phyloP scores from a whole-genome alignment of 1,140 invertebrate species.

The Bombus superbus region DNA sequence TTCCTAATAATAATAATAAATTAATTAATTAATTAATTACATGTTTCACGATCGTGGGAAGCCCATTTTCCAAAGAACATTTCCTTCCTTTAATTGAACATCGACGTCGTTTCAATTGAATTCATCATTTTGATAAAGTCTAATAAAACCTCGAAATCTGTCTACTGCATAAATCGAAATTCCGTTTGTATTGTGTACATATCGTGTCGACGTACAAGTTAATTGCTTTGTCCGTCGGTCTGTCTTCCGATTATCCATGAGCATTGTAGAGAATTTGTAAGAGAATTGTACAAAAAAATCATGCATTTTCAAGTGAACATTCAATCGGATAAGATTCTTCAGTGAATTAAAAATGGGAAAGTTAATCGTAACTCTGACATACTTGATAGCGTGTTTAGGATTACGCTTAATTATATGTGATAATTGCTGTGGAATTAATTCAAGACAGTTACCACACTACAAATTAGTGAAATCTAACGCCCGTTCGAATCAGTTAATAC shows the following conservation, averaged over 20 bases:
- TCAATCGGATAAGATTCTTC: neutral
- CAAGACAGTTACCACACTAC: conserved; percentile 65
- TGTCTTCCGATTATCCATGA: neutral
- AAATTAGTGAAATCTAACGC: conserved; percentile 70
- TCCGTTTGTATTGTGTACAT: neutral
- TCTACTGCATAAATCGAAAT: neutral
- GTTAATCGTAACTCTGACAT: neutral
- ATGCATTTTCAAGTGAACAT: neutral
- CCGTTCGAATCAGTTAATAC: conserved; percentile 71
- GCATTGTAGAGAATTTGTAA: too few relatives aligned
- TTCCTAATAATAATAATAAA: neutral
- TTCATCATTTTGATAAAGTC: neutral
- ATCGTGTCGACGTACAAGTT: conserved; percentile 11
- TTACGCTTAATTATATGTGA: conserved; percentile 23
- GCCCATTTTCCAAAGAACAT: neutral
- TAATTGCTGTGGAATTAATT: conserved; percentile 64
- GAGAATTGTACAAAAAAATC: neutral
- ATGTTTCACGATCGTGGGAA: neutral
- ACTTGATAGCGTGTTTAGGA: neutral
- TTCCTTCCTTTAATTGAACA: too few relatives aligned
- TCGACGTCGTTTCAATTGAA: neutral
- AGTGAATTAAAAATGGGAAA: neutral
- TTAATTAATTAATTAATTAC: neutral
- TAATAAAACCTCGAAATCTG: neutral
- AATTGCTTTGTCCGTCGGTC: neutral